Conservation (phyloP, 2,888 invertebrate genomes). For the Luperina testacea region DNA sequence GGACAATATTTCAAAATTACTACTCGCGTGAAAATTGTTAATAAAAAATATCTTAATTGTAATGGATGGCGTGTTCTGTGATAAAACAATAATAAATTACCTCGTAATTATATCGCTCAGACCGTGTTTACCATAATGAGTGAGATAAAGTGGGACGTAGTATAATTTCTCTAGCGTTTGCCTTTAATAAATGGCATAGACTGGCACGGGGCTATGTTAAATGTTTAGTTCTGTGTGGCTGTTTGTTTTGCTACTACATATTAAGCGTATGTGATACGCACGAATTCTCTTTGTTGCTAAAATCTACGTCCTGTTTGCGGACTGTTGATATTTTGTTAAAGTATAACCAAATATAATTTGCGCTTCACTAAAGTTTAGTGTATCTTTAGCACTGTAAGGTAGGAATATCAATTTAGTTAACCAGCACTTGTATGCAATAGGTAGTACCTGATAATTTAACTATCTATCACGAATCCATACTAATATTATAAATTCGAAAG, state of each 20-base stretch:
- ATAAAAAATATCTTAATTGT: constrained; percentile 88
- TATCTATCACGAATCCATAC: too few relatives aligned
- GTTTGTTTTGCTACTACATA: constrained; percentile 36
- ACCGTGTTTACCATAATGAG: constrained; percentile 86
- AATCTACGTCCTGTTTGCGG: constrained; percentile 5
- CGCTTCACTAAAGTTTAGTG: background rate
- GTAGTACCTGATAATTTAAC: background rate
- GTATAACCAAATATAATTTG: background rate
- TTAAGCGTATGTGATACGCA: constrained; percentile 43
- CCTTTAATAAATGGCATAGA: constrained; percentile 55
- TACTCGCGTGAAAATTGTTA: constrained; percentile 84
- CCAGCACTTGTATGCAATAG: background rate
- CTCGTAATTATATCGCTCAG: constrained; percentile 83
- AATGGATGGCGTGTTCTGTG: constrained; percentile 85
- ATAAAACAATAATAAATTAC: constrained; percentile 85
- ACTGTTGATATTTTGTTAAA: constrained; percentile 6
- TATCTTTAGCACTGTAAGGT: background rate
- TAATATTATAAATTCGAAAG: too few relatives aligned
- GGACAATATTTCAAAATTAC: constrained; percentile 64
- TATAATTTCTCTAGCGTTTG: constrained; percentile 66
- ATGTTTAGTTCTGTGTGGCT: constrained; percentile 26
- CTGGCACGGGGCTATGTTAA: constrained; percentile 26
- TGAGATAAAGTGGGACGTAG: constrained; percentile 79
- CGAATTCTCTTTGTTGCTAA: constrained; percentile 41
- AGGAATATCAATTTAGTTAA: background rate